Evolutionary conservation across 2,797 vertebrate species (phyloP).

Genomic region (Hozukius guyotensis): DNA sequence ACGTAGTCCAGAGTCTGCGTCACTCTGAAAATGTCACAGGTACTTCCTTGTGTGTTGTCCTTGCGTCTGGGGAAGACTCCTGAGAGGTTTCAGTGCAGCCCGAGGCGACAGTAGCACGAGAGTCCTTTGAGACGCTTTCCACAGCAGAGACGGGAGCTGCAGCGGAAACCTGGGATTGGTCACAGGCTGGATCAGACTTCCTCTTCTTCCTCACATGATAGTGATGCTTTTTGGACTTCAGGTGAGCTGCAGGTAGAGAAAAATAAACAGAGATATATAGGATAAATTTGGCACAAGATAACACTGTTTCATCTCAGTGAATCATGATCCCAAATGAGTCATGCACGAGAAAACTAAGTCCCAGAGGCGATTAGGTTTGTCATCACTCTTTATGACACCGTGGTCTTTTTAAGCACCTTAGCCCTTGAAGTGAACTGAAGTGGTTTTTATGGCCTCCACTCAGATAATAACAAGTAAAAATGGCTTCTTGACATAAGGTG

Average conservation of each 20-base stretch:
- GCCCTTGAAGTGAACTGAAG: background rate
- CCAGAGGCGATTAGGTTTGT: background rate
- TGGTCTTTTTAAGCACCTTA: background rate
- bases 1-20: background rate
- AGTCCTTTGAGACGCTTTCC: constrained; percentile 34
- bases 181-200: constrained; percentile 68
- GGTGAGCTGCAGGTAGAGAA: constrained; percentile 84
- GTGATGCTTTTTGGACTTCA: constrained; percentile 92
- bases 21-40: constrained; percentile 32
- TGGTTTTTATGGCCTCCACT: background rate
- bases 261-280: background rate
- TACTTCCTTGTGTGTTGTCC: constrained; percentile 33
- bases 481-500: no score
- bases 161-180: background rate
- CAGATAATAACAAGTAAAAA: background rate
- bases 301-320: background rate
- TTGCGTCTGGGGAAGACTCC: constrained; percentile 32
- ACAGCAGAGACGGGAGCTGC: background rate
- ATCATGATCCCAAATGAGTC: background rate
- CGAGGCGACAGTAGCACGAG: constrained; percentile 9
- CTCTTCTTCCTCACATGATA: constrained; percentile 88
- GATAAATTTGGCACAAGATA: background rate
- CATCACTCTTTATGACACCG: background rate
- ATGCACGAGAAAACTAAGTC: background rate
- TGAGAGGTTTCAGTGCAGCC: constrained; percentile 23